phyloP scores from a whole-genome alignment of 2,797 vertebrate species.

The Lithobates sylvaticus region DNA sequence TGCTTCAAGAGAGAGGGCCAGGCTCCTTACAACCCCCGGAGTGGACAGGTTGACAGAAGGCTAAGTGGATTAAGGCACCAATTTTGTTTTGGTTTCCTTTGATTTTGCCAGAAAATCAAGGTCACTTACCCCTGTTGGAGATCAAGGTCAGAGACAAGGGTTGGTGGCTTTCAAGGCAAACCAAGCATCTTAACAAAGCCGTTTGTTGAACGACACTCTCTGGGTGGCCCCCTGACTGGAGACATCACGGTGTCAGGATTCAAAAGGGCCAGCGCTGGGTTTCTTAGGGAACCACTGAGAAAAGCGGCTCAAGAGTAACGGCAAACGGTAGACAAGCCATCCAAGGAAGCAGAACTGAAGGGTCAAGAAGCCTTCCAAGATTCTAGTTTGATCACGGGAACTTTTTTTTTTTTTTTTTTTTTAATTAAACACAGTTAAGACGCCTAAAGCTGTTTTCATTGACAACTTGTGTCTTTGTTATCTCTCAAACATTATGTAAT shows the following conservation, averaged over 20 bases:
- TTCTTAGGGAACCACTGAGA: slow-evolving; percentile 54
- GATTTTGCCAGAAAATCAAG: slow-evolving; percentile 49
- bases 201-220: slow-evolving; percentile 40
- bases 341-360: slow-evolving; percentile 45
- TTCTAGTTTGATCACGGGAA: slow-evolving; percentile 43
- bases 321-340: slow-evolving; percentile 23
- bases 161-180: slow-evolving; percentile 38
- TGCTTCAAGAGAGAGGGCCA: slow-evolving; percentile 40
- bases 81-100: slow-evolving; percentile 57
- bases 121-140: slow-evolving; percentile 55
- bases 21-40: slow-evolving; percentile 46
- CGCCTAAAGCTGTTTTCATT: slow-evolving; percentile 36
- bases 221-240: slow-evolving; percentile 54
- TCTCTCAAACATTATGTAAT: slow-evolving; percentile 13
- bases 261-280: slow-evolving; percentile 27
- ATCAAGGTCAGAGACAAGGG: slow-evolving; percentile 53
- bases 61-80: slow-evolving; percentile 61
- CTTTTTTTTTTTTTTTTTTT: slow-evolving; percentile 11
- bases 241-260: slow-evolving; percentile 21
- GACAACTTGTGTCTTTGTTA: slow-evolving; percentile 49
- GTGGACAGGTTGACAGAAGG: slow-evolving; percentile 53
- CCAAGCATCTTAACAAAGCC: slow-evolving; percentile 40
- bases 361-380: slow-evolving; percentile 35
- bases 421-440: slow-evolving; percentile 33
- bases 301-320: slow-evolving; percentile 29